phyloP scores from a whole-genome alignment of 2,113 vertebrate species.

The Anseranas semipalmata region DNA sequence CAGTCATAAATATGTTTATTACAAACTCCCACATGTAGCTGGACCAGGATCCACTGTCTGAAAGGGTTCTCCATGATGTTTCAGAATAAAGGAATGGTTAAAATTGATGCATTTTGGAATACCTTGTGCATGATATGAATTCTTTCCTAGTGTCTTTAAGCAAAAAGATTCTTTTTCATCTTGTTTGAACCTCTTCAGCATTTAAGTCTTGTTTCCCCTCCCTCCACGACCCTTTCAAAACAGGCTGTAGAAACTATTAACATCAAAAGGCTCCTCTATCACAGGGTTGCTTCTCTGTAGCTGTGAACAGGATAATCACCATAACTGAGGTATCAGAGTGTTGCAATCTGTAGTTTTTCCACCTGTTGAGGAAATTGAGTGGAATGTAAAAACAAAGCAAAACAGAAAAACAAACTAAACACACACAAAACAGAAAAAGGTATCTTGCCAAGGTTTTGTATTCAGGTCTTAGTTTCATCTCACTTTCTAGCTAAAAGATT shows the following conservation, averaged over 20 bases:
- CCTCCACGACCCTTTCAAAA: not conserved
- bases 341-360: not conserved
- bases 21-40: rapidly evolving
- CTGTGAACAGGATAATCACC: not conserved
- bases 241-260: not conserved
- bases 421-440: no score
- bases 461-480: not conserved
- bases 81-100: not conserved
- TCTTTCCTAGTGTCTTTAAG: not conserved
- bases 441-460: not conserved
- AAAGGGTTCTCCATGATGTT: rapidly evolving
- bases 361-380: not conserved
- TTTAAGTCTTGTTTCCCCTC: not conserved
- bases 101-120: rapidly evolving
- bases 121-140: not conserved
- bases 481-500: not conserved
- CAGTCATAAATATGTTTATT: not conserved
- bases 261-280: not conserved
- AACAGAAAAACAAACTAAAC: no score
- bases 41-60: no score
- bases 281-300: not conserved
- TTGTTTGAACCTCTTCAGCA: not conserved
- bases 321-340: rapidly evolving
- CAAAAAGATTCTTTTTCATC: not conserved
- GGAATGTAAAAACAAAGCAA: no score